These are phyloP conservation scores for Synanthedon myopaeformis DNA, from an alignment of 2,888 invertebrate genomes.

Conservation along the genomic window DNA sequence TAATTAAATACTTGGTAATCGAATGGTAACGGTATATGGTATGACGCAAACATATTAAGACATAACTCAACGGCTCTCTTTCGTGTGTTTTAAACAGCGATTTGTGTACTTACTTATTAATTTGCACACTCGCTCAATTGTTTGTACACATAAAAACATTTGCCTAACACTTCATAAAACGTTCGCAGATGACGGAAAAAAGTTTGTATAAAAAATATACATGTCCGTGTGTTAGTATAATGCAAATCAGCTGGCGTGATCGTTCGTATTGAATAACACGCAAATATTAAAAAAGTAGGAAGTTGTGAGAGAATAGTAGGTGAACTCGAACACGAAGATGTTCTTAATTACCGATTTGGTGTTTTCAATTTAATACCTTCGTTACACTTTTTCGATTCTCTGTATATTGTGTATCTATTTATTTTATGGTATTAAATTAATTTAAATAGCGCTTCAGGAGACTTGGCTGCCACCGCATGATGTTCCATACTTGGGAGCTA, in stretches of 20 bases:
- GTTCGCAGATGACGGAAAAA: background rate
- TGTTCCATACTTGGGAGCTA: too few relatives aligned
- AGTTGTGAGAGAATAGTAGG: background rate
- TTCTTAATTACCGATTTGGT: too few relatives aligned
- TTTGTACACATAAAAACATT: conserved; percentile 38
- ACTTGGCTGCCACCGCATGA: too few relatives aligned
- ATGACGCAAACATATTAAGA: conserved; percentile 9
- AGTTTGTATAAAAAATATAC: background rate
- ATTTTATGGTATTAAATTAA: too few relatives aligned
- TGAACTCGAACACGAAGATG: too few relatives aligned
- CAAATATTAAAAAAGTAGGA: background rate
- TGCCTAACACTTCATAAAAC: conserved; percentile 14
- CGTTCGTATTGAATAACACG: background rate
- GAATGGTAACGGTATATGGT: too few relatives aligned
- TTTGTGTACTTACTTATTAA: conserved; percentile 15
- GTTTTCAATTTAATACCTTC: too few relatives aligned
- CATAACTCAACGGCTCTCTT: conserved; percentile 9
- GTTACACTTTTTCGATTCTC: too few relatives aligned
- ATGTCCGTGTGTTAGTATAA: background rate
- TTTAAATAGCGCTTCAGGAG: too few relatives aligned
- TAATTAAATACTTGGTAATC: too few relatives aligned
- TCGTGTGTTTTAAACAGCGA: background rate
- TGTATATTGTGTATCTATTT: too few relatives aligned
- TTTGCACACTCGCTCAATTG: conserved; percentile 23
- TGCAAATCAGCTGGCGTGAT: background rate